Evolutionary conservation across 2,797 vertebrate species (phyloP).

Genomic region (Phrynocephalus guinanensis): DNA sequence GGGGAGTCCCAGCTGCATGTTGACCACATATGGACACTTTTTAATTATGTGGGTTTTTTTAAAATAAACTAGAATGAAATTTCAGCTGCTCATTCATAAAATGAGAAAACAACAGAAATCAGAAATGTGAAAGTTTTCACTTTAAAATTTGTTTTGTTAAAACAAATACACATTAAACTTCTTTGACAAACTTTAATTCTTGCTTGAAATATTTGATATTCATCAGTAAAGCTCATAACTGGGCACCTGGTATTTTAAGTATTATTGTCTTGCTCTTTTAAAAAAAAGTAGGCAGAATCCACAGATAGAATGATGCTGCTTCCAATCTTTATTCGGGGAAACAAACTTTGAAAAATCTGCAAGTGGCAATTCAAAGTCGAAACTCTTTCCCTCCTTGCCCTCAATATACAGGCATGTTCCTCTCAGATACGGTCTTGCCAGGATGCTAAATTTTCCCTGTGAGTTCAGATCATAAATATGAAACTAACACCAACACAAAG

Average conservation of each 20-base stretch:
- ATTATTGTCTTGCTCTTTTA: not conserved
- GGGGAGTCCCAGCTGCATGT: not conserved
- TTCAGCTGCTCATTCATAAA: not conserved
- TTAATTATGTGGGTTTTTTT: not conserved
- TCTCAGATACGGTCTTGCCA: constrained; percentile 22
- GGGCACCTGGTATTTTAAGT: too few species aligned
- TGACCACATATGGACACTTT: not conserved
- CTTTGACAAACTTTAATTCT: not conserved
- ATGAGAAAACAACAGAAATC: not conserved
- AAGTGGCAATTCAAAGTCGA: accelerated
- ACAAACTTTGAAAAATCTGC: accelerated
- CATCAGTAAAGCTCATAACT: accelerated
- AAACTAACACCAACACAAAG: constrained; percentile 50
- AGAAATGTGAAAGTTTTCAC: not conserved
- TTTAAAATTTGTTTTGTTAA: not conserved
- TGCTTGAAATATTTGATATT: not conserved
- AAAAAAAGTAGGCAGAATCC: not conserved
- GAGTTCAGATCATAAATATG: constrained; percentile 47
- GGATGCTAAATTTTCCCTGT: constrained; percentile 50
- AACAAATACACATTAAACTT: not conserved
- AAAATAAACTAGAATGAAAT: too few species aligned
- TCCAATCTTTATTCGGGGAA: accelerated
- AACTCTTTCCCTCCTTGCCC: not conserved
- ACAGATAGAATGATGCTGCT: not conserved
- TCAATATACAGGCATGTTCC: not conserved